Conservation (phyloP, 2,113 vertebrate genomes). For the Mirounga angustirostris region DNA sequence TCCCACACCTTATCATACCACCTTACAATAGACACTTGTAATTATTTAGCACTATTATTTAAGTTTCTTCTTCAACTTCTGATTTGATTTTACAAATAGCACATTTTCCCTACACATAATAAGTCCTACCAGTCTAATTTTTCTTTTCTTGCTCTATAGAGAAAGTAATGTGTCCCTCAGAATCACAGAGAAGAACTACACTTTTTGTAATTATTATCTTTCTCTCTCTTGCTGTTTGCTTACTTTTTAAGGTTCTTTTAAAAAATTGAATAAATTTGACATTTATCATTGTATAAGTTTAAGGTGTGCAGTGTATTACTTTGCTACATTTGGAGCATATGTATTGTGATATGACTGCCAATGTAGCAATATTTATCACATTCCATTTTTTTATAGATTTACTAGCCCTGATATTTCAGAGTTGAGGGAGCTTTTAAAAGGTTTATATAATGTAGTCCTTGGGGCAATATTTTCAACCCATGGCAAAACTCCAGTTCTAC, state of each 20-base stretch:
- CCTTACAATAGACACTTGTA: background rate
- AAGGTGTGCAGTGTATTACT: background rate
- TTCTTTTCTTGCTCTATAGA: background rate
- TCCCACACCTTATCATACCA: background rate
- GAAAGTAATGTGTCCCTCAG: background rate
- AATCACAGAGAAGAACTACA: background rate
- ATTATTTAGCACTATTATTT: slow-evolving; percentile 29
- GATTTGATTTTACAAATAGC: background rate
- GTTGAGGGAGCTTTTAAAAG: background rate
- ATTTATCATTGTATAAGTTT: background rate
- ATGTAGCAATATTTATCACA: background rate
- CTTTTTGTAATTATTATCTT: background rate
- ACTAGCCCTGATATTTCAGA: background rate
- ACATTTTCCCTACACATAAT: background rate
- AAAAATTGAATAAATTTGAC: background rate
- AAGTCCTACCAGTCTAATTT: background rate
- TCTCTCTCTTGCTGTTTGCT: background rate
- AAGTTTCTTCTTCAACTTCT: slow-evolving; percentile 15
- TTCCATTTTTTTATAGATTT: background rate
- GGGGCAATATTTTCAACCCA: background rate
- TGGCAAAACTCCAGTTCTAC: background rate
- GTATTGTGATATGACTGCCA: background rate
- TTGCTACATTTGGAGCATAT: background rate
- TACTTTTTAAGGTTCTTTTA: background rate
- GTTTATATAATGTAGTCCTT: background rate